phyloP scores from a whole-genome alignment of 92 coral and sea anemone species.

The Palythoa grandis region DNA sequence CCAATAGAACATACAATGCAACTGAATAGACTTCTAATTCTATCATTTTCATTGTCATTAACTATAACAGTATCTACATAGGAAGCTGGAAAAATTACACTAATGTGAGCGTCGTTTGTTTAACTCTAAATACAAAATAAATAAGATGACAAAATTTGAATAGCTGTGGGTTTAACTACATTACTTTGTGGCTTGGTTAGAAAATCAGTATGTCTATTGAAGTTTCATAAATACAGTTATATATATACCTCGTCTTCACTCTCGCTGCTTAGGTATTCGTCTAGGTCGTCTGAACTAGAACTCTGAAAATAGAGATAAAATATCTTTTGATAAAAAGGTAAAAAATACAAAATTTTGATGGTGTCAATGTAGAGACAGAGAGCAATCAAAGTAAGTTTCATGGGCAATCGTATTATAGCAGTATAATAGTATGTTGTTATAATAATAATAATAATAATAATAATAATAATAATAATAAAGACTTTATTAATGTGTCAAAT shows the following conservation, averaged over 20 bases:
- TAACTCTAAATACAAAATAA: neutral
- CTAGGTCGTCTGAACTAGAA: conserved; percentile 15
- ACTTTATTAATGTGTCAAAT: too few relatives aligned
- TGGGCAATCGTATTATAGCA: neutral
- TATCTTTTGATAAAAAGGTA: neutral
- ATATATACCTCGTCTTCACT: conserved; percentile 9
- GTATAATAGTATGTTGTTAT: too few relatives aligned
- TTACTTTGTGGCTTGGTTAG: neutral
- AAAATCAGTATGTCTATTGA: neutral
- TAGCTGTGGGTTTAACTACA: neutral
- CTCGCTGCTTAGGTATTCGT: conserved; percentile 17
- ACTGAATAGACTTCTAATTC: neutral
- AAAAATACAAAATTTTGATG: neutral
- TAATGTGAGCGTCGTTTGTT: neutral
- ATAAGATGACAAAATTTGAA: neutral
- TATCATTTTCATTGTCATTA: neutral
- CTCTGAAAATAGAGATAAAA: conserved; percentile 1
- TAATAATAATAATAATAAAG: too few relatives aligned
- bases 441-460: too few relatives aligned
- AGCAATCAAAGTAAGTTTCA: neutral
- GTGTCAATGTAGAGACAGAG: neutral
- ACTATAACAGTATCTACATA: neutral
- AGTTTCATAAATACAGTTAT: neutral
- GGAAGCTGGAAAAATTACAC: neutral
- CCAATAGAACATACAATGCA: neutral